Percentiles rank a stretch among this genome's conserved stretches.
Conservation (phyloP, 2,113 vertebrate genomes). For the Ivindomyrus marchei region DNA sequence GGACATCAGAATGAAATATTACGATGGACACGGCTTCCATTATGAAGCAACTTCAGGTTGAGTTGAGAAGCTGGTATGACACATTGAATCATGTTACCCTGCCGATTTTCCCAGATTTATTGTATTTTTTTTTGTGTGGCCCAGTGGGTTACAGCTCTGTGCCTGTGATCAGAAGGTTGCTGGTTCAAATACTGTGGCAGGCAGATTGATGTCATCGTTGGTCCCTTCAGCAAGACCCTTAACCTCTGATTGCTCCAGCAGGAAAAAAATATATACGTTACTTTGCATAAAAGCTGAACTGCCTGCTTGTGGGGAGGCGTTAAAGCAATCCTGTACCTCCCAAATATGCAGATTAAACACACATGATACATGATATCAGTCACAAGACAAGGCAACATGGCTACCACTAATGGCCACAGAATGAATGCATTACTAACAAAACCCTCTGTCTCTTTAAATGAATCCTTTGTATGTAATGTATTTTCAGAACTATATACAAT, state of each 20-base stretch:
- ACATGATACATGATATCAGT: neutral
- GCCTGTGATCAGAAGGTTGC: neutral
- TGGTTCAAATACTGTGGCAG: neutral
- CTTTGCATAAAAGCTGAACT: neutral
- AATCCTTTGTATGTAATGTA: neutral
- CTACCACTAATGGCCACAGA: neutral
- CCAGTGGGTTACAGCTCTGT: neutral
- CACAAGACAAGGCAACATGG: neutral
- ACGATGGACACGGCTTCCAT: neutral
- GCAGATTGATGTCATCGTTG: neutral
- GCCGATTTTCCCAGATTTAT: neutral
- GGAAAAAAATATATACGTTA: neutral
- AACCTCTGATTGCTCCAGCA: neutral
- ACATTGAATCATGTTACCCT: neutral
- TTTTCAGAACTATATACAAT: neutral
- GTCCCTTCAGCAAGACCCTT: neutral
- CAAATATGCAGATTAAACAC: neutral
- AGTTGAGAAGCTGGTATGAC: neutral
- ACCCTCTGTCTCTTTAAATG: neutral
- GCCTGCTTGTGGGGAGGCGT: neutral
- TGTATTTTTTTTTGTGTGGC: neutral
- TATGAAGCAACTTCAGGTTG: neutral
- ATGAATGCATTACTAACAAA: neutral
- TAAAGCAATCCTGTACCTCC: neutral
- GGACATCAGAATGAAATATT: neutral